phyloP scores from a whole-genome alignment of 2,113 vertebrate species.

The Muntiacus muntjak region DNA sequence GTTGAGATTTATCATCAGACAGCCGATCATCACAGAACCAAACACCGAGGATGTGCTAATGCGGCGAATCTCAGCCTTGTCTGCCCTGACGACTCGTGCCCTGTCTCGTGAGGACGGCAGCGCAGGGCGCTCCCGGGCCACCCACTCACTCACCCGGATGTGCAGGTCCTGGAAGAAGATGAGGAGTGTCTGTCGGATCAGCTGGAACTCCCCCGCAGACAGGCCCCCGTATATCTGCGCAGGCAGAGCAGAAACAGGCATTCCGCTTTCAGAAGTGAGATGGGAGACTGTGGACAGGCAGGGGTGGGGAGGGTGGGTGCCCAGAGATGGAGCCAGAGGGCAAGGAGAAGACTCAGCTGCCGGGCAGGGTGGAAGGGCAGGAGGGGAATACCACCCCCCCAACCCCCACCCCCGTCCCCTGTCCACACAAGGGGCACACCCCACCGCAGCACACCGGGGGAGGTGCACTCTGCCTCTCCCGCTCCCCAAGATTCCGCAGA shows the following conservation, averaged over 20 bases:
- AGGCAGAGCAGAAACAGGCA: background rate
- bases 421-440: background rate
- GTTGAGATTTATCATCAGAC: background rate
- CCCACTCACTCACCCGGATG: slow-evolving; percentile 88
- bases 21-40: background rate
- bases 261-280: background rate
- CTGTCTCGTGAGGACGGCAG: background rate
- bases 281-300: background rate
- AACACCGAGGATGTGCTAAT: background rate
- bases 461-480: background rate
- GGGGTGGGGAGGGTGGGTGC: background rate
- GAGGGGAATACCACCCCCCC: background rate
- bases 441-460: fast-evolving
- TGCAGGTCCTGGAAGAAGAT: slow-evolving; percentile 99
- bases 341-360: background rate
- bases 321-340: background rate
- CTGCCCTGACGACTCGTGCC: background rate
- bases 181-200: slow-evolving; percentile 95
- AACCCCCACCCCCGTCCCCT: background rate
- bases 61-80: background rate
- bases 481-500: background rate
- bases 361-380: background rate
- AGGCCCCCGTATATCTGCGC: slow-evolving; percentile 86
- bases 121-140: fast-evolving
- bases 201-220: slow-evolving; percentile 92